Conservation (phyloP, 2,797 vertebrate species). For the Danio aesculapii region DNA sequence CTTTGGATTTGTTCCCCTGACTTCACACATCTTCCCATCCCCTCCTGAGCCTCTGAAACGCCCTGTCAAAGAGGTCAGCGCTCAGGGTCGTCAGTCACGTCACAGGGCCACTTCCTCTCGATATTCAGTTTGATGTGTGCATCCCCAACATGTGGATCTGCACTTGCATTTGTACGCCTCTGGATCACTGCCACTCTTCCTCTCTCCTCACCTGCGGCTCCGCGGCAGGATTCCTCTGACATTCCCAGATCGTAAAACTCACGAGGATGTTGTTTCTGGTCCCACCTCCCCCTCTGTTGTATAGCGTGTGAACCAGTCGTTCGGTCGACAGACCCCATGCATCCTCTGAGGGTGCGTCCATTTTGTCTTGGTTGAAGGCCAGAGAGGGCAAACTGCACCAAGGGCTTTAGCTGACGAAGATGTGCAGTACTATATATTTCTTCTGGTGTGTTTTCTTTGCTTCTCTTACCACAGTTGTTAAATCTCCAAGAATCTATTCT, state of each 20-base stretch:
- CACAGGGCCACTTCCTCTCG: slow-evolving; percentile 59
- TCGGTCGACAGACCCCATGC: slow-evolving; percentile 48
- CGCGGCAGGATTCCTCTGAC: slow-evolving; percentile 39
- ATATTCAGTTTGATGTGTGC: slow-evolving; percentile 43
- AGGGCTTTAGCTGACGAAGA: slow-evolving; percentile 1
- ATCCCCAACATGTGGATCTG: slow-evolving; percentile 56
- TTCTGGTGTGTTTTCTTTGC: not conserved
- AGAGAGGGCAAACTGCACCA: slow-evolving; percentile 39
- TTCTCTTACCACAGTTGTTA: not conserved
- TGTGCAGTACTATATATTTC: not conserved
- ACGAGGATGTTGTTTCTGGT: slow-evolving; percentile 63
- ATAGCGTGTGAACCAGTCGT: slow-evolving; percentile 62
- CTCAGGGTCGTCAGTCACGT: slow-evolving; percentile 59
- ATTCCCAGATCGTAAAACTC: slow-evolving; percentile 65
- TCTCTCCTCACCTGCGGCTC: slow-evolving; percentile 59
- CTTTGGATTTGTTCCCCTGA: slow-evolving; percentile 41
- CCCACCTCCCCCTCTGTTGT: slow-evolving; percentile 21
- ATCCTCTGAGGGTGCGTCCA: slow-evolving; percentile 53
- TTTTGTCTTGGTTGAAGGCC: slow-evolving; percentile 60
- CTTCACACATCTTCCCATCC: slow-evolving; percentile 50
- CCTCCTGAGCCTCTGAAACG: slow-evolving; percentile 24
- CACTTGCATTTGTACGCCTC: slow-evolving; percentile 22
- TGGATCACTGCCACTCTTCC: slow-evolving; percentile 58
- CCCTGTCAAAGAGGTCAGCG: slow-evolving; percentile 47
- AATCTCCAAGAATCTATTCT: not conserved